Conservation (phyloP, 1,140 invertebrate species). For the Lucilia sericata region DNA sequence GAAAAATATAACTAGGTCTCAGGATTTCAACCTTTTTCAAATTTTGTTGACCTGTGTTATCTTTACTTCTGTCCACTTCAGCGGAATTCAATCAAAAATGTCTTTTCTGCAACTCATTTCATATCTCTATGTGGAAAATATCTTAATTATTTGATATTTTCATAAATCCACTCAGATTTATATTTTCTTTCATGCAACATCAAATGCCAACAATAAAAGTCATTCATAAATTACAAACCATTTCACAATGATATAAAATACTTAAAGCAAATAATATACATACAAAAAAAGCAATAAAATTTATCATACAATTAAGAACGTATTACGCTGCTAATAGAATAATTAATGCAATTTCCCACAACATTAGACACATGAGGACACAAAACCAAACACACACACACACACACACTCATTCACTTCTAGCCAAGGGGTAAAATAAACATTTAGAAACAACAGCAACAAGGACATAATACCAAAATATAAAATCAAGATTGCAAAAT, state of each 20-base stretch:
- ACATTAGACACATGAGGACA: constrained; percentile 60
- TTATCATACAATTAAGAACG: constrained; percentile 69
- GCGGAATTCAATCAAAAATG: too few relatives aligned
- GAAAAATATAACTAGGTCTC: too few relatives aligned
- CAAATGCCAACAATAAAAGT: background rate
- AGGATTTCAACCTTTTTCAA: too few relatives aligned
- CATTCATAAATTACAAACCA: constrained; percentile 12
- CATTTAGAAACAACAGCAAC: background rate
- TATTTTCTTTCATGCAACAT: too few relatives aligned
- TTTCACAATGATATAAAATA: background rate
- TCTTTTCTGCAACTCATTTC: too few relatives aligned
- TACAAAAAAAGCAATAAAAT: constrained; percentile 64
- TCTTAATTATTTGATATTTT: too few relatives aligned
- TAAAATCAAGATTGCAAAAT: constrained; percentile 28
- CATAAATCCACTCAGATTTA: too few relatives aligned
- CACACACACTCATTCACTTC: too few relatives aligned
- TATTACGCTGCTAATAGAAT: constrained; percentile 69
- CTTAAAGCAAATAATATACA: background rate
- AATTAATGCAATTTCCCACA: constrained; percentile 69
- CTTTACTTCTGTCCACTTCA: too few relatives aligned
- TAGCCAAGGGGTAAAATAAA: background rate
- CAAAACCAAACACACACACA: too few relatives aligned
- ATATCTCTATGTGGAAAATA: too few relatives aligned
- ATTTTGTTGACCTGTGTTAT: too few relatives aligned
- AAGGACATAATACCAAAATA: background rate